phyloP scores from a whole-genome alignment of 2,888 invertebrate species.

The Rhingia rostrata region DNA sequence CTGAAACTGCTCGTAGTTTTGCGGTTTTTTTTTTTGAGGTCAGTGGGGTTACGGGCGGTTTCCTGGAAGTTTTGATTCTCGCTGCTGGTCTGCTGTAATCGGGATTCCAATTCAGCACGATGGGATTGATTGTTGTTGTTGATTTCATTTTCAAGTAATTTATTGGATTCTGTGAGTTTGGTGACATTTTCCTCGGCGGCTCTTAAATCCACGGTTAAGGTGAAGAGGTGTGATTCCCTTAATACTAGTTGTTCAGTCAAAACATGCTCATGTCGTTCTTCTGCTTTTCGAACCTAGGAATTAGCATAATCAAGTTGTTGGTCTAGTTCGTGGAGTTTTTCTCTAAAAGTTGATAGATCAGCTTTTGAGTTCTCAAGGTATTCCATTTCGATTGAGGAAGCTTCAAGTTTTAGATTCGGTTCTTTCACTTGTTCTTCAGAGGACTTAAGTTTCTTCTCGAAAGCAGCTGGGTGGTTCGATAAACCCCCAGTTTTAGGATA shows the following conservation, averaged over 20 bases:
- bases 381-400: constrained; percentile 59
- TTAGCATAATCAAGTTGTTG: constrained; percentile 55
- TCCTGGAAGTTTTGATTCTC: constrained; percentile 83
- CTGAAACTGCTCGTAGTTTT: constrained; percentile 80
- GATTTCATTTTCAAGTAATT: constrained; percentile 77
- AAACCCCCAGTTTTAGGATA: constrained; percentile 59
- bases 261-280: constrained; percentile 14
- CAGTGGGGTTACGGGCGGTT: constrained; percentile 78
- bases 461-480: constrained; percentile 39
- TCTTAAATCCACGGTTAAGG: constrained; percentile 44
- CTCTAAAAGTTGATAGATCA: constrained; percentile 57
- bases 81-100: constrained; percentile 80
- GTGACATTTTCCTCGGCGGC: constrained; percentile 77
- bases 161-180: constrained; percentile 78
- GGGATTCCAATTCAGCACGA: constrained; percentile 76
- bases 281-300: constrained; percentile 15
- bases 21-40: constrained; percentile 78
- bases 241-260: constrained; percentile 76
- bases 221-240: constrained; percentile 21
- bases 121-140: constrained; percentile 75
- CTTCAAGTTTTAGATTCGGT: constrained; percentile 66
- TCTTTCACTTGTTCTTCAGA: constrained; percentile 61
- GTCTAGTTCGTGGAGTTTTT: constrained; percentile 62
- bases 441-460: constrained; percentile 43
- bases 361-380: constrained; percentile 75